Evolutionary conservation across 2,888 invertebrate genomes (phyloP).

Genomic region (Girardia tigrina): DNA sequence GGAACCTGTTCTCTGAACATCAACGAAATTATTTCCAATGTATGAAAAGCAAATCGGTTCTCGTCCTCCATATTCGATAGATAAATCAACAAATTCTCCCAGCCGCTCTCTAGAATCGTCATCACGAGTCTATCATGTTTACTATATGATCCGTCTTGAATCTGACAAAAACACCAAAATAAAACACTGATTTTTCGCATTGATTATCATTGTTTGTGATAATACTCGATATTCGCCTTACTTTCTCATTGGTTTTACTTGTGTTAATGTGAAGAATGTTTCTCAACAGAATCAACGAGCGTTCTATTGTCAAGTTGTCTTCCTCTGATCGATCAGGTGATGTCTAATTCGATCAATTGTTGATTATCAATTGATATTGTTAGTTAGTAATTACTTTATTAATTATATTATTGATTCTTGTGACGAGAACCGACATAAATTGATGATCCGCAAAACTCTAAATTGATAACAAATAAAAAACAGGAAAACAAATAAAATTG

Average conservation of each 20-base stretch:
- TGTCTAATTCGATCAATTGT: no score
- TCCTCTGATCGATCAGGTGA: constrained; percentile 79
- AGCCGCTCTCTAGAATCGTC: constrained; percentile 73
- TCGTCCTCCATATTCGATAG: constrained; percentile 63
- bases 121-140: constrained; percentile 67
- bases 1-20: constrained; percentile 81
- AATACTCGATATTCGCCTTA: no score
- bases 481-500: no score
- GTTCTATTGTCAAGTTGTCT: constrained; percentile 71
- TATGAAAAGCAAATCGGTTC: constrained; percentile 74
- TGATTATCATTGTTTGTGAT: no score
- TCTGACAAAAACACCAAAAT: constrained; percentile 39
- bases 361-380: no score
- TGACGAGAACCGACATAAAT: no score
- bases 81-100: constrained; percentile 71
- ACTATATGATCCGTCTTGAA: constrained; percentile 72
- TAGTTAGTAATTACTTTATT: no score
- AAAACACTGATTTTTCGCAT: not conserved
- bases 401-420: no score
- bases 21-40: constrained; percentile 71
- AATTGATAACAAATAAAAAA: no score
- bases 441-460: no score
- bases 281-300: constrained; percentile 73
- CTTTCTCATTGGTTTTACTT: constrained; percentile 47
- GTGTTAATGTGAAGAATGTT: constrained; percentile 69